Base-by-base conservation (phyloP, 2,888 invertebrate genomes). In the Hecatera dysodea region DNA sequence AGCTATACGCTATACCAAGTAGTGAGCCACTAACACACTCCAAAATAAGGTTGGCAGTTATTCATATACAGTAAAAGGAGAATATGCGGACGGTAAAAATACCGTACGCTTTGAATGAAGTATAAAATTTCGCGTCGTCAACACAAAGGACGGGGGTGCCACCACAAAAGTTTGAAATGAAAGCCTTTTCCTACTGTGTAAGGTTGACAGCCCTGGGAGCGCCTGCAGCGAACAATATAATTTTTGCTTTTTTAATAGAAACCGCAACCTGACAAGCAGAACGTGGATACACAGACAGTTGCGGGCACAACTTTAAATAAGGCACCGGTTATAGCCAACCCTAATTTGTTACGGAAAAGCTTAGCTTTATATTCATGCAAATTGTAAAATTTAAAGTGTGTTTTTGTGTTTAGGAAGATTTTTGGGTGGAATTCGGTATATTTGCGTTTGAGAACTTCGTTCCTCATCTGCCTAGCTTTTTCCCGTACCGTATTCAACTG, bases 181-280 rank as follows among this genome's bases (percentile, higher is more conserved):
- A 87, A 88, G 84, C 78, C 72, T 84, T 83, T 81, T 79, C 80
- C 85, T 85, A 86, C 72, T 79, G 62, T 80, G 72, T 70, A 73
- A 82, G 86, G 88, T 85, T 88, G 88, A 86, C 89, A 89, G 84
- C 88, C 88, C 86, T 80, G 62, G 67, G 72, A 83, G 78, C 74
- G 86, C 86, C 83, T 84, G 83, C 83, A 84, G 85, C 83, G 78
- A 87, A 87, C 88, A 86, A 88, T 87, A 87, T 88, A 87, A 88
- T 89, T 90, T 89, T 88, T 87, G 84, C 84, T 88, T 88, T 88
- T 89, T 88, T 89, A 86, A 87, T 87, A 89, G 82, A 85, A 89
- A 82, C 88, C 84, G 55, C 86, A 74, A 80, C 76, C 70, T 86
- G 87, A 86, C 87, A 88, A 86, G 86, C 83, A 79, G 80, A 88